Conservation (phyloP, 1,140 invertebrate genomes). For the Euborellia annulipes region DNA sequence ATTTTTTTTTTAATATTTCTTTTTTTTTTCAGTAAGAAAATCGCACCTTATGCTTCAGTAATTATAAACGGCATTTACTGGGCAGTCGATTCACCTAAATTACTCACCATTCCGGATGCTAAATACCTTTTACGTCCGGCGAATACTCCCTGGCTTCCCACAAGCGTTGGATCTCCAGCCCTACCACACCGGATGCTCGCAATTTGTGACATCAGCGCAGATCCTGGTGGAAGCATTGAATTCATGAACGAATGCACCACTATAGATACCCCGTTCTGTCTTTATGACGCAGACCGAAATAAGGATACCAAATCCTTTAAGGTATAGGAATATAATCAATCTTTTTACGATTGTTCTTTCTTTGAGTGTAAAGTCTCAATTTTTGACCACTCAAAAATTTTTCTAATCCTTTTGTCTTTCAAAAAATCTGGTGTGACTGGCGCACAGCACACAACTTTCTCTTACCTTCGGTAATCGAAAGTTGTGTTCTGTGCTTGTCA, state of each 20-base stretch:
- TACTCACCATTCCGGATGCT: conserved; percentile 94
- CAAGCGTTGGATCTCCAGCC: conserved; percentile 64
- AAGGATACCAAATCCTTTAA: conserved; percentile 63
- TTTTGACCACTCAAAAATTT: too few species aligned
- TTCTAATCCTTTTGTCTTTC: too few species aligned
- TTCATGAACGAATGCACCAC: conserved; percentile 99
- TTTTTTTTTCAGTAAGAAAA: conserved; percentile 33
- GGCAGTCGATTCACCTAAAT: conserved; percentile 88
- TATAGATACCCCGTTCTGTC: conserved; percentile 95
- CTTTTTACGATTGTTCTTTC: too few species aligned
- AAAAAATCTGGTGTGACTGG: too few species aligned
- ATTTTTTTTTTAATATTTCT: too few species aligned
- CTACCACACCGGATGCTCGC: conserved; percentile 78
- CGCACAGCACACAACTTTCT: too few species aligned
- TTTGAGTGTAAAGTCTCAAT: too few species aligned
- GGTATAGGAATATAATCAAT: too few species aligned
- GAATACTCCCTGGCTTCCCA: conserved; percentile 83
- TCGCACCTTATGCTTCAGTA: conserved; percentile 93
- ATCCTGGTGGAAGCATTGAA: conserved; percentile 97
- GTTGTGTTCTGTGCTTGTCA: too few species aligned
- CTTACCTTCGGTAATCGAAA: too few species aligned
- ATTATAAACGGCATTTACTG: conserved; percentile 98
- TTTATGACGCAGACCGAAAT: conserved; percentile 96
- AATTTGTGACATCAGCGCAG: conserved; percentile 97
- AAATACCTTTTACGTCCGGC: conserved; percentile 80